Base-by-base conservation (phyloP, 2,113 vertebrate species). In the Indicator indicator region DNA sequence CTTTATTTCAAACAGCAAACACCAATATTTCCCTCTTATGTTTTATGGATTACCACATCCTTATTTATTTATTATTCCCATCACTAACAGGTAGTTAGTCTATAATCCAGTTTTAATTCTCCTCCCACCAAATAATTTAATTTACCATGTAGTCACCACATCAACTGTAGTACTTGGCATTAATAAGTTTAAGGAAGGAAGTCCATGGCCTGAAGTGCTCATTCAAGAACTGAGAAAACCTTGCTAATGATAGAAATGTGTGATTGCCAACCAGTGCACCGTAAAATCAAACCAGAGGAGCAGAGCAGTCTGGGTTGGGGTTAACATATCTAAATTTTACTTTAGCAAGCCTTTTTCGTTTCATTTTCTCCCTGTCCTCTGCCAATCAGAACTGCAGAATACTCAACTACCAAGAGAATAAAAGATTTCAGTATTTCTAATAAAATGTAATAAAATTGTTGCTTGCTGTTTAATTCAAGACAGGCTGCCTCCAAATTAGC, bases 11-110 rank as follows among this genome's bases (percentile, higher is more conserved):
- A 94, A 24, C 33, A 93, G 88, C 40, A 59, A 88, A 93, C 33
- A 40, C 65, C 7, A 78, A 11, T 86, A 96, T 89, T 96, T 70
- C 65, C 84, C 82, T 71, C 5, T 89, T 65, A 50, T 71, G 18
- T 89, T 94, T 93, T 79, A 75, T 89, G 93, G 96, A 93, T 93
- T 59, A 18, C 58, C 88, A 26, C 38, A 91, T 78, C 83, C 33
- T 8, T 24, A 48, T 77, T 91, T 62, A 55, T 46, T 73, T 83
- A 24, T 91, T 83, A 5, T 8, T 56, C 62, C 55, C 26, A 67
- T 73, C 1, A 1, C 38, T 81, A 64, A 52, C 68, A 75, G 79
- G 16, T 89, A 63, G 24, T 78, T 76, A 82, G 42, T 16, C 44
- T 73, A 20, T 70, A 84, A 94, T 17, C 50, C 27, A 19, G 24